These are phyloP conservation scores for Phrynosoma blainvillii DNA, from an alignment of 2,113 vertebrate genomes.

Conservation along the genomic window DNA sequence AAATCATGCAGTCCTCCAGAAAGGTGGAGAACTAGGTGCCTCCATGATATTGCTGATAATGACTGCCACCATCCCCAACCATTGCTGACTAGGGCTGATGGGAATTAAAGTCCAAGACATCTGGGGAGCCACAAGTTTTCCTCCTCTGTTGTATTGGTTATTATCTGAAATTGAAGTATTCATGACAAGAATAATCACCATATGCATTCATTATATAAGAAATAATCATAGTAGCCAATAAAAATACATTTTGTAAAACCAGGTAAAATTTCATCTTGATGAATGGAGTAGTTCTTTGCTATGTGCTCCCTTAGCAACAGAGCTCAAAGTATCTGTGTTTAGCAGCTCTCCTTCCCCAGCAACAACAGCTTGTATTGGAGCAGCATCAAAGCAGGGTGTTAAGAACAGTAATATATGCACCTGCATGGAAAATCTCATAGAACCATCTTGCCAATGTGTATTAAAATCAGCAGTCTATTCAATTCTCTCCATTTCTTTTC, in stretches of 20 bases:
- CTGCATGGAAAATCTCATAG: slow-evolving; percentile 55
- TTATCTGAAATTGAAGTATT: not conserved
- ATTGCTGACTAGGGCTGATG: not conserved
- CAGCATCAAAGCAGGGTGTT: slow-evolving; percentile 58
- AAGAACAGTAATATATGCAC: slow-evolving; percentile 45
- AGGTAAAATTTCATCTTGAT: not conserved
- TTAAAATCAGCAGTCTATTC: slow-evolving; percentile 58
- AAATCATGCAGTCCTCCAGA: not conserved
- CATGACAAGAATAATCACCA: not conserved
- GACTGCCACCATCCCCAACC: not conserved
- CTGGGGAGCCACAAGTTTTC: not conserved
- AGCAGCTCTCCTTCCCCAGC: slow-evolving; percentile 46
- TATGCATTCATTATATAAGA: not conserved
- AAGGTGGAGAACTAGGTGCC: not conserved
- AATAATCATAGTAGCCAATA: not conserved
- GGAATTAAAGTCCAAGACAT: not conserved
- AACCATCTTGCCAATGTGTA: slow-evolving; percentile 43
- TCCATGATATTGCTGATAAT: not conserved
- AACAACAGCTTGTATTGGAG: slow-evolving; percentile 55
- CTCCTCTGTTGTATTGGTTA: not conserved
- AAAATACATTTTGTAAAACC: not conserved
- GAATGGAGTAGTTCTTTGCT: not conserved
- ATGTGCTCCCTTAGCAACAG: slow-evolving; percentile 45
- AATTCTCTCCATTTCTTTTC: not conserved
- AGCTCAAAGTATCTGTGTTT: slow-evolving; percentile 24